Base-by-base conservation (phyloP, 2,888 invertebrate species). In the Coremacera marginata region DNA sequence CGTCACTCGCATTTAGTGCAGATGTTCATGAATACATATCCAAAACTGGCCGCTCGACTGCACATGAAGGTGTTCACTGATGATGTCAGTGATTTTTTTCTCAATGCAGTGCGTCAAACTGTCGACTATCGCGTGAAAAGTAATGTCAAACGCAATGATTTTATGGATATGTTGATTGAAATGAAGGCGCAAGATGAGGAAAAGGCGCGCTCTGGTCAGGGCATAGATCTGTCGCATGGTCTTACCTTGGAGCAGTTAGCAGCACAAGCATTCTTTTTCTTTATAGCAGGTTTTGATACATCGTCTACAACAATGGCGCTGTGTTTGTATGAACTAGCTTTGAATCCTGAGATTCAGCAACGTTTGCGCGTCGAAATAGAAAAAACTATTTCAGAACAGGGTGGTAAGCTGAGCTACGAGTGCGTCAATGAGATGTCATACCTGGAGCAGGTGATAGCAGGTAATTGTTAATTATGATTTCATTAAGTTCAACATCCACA, bases 271-370 rank as follows among this genome's bases (percentile, higher is more conserved):
- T 87, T 91, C 65, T 85, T 91, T 0, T 92, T 93, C 83, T 91
- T 91, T 80, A 77, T 88, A 11, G 92, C 91, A 25, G 92, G 92
- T 0, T 91, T 90, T 68, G 92, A 92, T 80, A 91, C 92, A 0
- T 91, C 91, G 3, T 88, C 90, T 0, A 88, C 90, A 0, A 90
- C 90, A 0, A 88, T 91, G 84, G 89, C 90, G 1, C 91, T 91
- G 79, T 89, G 89, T 9, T 81, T 91, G 5, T 92, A 90, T 79
- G 91, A 91, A 82, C 81, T 92, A 68, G 90, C 91, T 0, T 81
- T 87, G 3, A 88, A 91, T 84, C 89, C 86, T 1, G 87, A 90
- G 0, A 81, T 91, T 0, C 92, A 92, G 80, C 84, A 89, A 0
- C 88, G 84, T 70, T 80, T 90, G 2, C 84, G 90, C 7, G 78